These are phyloP conservation scores for Mamestra brassicae DNA, from an alignment of 2,888 invertebrate genomes.

Conservation along the genomic window DNA sequence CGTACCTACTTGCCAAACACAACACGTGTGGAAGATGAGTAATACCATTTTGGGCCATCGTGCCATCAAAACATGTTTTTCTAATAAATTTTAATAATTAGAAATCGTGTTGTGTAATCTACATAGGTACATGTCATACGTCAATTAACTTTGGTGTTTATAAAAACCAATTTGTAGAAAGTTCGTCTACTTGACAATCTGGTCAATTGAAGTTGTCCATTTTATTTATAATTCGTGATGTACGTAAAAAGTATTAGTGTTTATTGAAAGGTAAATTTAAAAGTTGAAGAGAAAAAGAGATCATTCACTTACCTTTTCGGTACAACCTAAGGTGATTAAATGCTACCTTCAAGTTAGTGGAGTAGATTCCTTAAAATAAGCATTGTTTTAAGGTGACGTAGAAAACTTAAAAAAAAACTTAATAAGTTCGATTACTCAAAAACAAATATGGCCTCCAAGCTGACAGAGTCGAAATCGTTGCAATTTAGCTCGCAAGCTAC, in stretches of 20 bases:
- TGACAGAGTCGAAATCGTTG: too few relatives aligned
- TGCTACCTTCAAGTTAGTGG: too few relatives aligned
- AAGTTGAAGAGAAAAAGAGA: not conserved
- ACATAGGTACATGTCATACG: slow-evolving; percentile 72
- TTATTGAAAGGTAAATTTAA: not conserved
- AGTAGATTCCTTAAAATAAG: too few relatives aligned
- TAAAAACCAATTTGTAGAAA: slow-evolving; percentile 77
- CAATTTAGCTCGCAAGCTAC: too few relatives aligned
- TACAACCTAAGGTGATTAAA: not conserved
- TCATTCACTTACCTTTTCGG: not conserved
- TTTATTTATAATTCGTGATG: slow-evolving; percentile 66
- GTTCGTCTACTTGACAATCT: slow-evolving; percentile 74
- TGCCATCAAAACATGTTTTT: slow-evolving; percentile 60
- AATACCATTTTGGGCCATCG: slow-evolving; percentile 30
- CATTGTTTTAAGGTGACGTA: too few relatives aligned
- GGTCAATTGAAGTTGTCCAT: slow-evolving; percentile 68
- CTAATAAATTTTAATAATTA: slow-evolving; percentile 68
- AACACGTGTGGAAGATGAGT: slow-evolving; percentile 5
- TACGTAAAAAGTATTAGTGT: slow-evolving; percentile 21
- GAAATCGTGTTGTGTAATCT: slow-evolving; percentile 78
- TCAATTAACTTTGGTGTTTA: slow-evolving; percentile 72
- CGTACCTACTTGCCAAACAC: not conserved
- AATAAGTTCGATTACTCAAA: too few relatives aligned
- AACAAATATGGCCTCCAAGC: too few relatives aligned
- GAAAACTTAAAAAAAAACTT: too few relatives aligned